A percentile compares a stretch with the other conserved stretches of the same genome.
Evolutionary conservation across 2,797 vertebrate species (phyloP).

Genomic region (Dendrocincla tyrannina): DNA sequence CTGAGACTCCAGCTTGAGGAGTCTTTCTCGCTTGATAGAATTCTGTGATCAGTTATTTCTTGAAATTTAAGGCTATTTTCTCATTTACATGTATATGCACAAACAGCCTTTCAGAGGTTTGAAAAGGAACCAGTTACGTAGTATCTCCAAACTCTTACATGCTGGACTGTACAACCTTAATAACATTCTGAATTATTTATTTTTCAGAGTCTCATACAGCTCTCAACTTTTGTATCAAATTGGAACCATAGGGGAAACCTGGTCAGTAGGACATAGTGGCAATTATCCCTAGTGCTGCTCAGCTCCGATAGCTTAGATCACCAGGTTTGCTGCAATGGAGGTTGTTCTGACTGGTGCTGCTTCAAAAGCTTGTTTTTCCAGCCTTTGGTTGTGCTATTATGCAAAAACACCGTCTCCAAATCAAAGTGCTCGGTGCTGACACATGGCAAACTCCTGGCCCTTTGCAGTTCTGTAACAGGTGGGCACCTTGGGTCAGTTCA

Average conservation of each 20-base stretch:
- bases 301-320: neutral
- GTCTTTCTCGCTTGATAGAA: neutral
- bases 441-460: neutral
- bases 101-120: neutral
- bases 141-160: neutral
- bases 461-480: neutral
- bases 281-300: neutral
- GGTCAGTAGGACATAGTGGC: neutral
- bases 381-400: neutral
- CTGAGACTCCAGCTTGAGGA: conserved; percentile 1
- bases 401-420: neutral
- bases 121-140: neutral
- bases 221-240: neutral
- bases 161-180: neutral
- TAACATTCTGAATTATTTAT: conserved; percentile 40
- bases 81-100: neutral
- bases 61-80: neutral
- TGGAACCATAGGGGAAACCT: conserved; percentile 1
- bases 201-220: neutral
- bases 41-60: neutral
- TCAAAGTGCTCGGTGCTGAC: neutral
- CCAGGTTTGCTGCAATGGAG: neutral
- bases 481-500: neutral
- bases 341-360: neutral
- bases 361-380: neutral